Base-by-base conservation (phyloP, 2,113 vertebrate genomes). In the Hemichromis elongatus region DNA sequence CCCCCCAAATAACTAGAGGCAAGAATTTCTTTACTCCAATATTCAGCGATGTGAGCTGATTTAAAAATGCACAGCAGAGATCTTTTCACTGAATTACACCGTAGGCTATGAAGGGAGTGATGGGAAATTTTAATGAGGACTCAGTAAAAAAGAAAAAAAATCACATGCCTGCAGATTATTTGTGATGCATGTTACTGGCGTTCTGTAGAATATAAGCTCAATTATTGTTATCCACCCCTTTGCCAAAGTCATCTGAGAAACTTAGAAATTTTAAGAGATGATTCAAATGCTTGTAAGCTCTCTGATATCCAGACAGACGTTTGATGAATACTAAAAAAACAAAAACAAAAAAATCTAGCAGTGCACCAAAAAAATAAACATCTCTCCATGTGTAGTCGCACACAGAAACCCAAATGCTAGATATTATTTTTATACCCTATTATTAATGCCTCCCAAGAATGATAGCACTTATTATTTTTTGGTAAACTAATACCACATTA, bases 61-160 rank as follows among this genome's bases (percentile, higher is more conserved):
- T 93, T 88, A 2, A 85, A 87, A 93, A 91, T 82, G 83, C 85
- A 85, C 78, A 86, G 77, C 12, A 9, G 61, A 82, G 77, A 85
- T 83, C 80, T 80, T 81, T 84, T 90, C 63, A 2, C 45, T 61
- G 84, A 89, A 85, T 89, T 79, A 61, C 87, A 88, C 91, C 40
- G 81, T 82, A 40, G 90, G 87, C 91, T 78, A 80, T 7, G 24
- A 88, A 10, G 82, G 63, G 79, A 88, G 83, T 82, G 87, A 84
- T 86, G 82, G 84, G 82, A 90, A 83, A 88, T 86, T 93, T 92
- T 91, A 93, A 93, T 91, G 90, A 94, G 89, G 70, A 42, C 33
- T 80, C 52, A 47, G 73, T 77, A 54, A 53, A 33, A 11, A 12
- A n/a, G 8, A 7, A 35, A 63, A 73, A 90, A 87, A 78, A 21